These are phyloP conservation scores for Erpornis zantholeuca DNA, from an alignment of 2,113 vertebrate genomes.

Conservation along the genomic window DNA sequence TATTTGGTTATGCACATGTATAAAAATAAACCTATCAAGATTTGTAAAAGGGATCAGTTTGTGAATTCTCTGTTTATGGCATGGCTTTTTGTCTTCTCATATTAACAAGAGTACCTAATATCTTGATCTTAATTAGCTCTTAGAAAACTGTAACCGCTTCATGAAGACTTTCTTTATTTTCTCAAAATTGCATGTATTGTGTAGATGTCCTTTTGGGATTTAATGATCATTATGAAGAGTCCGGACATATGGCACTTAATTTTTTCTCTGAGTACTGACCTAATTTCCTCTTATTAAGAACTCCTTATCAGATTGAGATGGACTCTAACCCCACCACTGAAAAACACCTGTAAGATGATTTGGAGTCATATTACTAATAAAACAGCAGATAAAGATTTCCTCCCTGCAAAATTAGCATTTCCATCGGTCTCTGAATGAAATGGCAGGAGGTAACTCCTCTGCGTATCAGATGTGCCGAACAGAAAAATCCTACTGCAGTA, in stretches of 20 bases:
- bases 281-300: conserved; percentile 67
- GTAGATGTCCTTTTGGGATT: not conserved
- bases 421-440: conserved; percentile 19
- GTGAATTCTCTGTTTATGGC: not conserved
- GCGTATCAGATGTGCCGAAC: conserved; percentile 65
- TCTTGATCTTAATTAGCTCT: conserved; percentile 30
- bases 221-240: conserved; percentile 2
- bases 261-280: conserved; percentile 25
- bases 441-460: conserved; percentile 47
- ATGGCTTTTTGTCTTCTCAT: not conserved
- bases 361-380: conserved; percentile 69
- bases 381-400: conserved; percentile 62
- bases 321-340: conserved; percentile 42
- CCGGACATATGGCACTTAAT: conserved; percentile 52
- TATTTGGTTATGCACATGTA: not conserved
- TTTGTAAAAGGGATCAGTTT: not conserved
- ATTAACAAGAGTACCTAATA: not conserved
- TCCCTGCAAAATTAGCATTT: conserved; percentile 67
- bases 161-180: conserved; percentile 29
- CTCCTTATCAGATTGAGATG: conserved; percentile 74
- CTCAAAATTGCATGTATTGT: conserved; percentile 23
- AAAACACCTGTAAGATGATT: conserved; percentile 75
- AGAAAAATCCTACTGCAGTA: conserved; percentile 44
- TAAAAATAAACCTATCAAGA: not conserved
- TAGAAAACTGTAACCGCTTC: conserved; percentile 46